phyloP scores from a whole-genome alignment of 2,113 vertebrate genomes.

The Chinchilla lanigera region DNA sequence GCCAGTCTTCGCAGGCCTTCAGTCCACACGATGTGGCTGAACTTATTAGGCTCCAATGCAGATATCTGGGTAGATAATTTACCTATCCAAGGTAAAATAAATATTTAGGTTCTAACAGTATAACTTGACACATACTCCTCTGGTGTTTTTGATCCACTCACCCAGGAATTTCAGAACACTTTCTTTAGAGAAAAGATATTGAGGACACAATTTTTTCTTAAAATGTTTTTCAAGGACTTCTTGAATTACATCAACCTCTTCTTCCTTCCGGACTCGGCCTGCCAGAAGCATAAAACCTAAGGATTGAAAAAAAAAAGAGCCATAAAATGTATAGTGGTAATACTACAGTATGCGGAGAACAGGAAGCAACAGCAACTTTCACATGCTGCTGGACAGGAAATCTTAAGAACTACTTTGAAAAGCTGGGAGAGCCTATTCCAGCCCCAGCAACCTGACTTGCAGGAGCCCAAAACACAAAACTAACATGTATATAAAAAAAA shows the following conservation, averaged over 20 bases:
- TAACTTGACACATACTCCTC: background rate
- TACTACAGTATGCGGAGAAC: background rate
- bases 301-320: background rate
- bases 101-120: constrained; percentile 33
- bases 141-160: constrained; percentile 86
- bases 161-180: constrained; percentile 91
- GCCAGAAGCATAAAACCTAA: constrained; percentile 97
- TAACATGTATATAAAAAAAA: no score
- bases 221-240: constrained; percentile 96
- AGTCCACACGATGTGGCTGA: constrained; percentile 96
- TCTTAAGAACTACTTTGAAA: background rate
- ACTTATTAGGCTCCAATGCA: constrained; percentile 88
- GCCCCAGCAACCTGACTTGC: background rate
- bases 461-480: background rate
- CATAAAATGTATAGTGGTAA: background rate
- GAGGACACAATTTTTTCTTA: constrained; percentile 92
- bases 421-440: background rate
- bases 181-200: constrained; percentile 92
- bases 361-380: background rate
- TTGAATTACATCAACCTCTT: constrained; percentile 93
- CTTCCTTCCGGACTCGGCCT: constrained; percentile 95
- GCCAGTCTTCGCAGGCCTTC: constrained; percentile 92
- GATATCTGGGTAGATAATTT: constrained; percentile 84
- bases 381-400: background rate
- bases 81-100: constrained; percentile 79